Percentiles rank a stretch among this genome's conserved stretches.
phyloP scores from a whole-genome alignment of 1,140 invertebrate genomes.

The Bilobella aurantiaca region DNA sequence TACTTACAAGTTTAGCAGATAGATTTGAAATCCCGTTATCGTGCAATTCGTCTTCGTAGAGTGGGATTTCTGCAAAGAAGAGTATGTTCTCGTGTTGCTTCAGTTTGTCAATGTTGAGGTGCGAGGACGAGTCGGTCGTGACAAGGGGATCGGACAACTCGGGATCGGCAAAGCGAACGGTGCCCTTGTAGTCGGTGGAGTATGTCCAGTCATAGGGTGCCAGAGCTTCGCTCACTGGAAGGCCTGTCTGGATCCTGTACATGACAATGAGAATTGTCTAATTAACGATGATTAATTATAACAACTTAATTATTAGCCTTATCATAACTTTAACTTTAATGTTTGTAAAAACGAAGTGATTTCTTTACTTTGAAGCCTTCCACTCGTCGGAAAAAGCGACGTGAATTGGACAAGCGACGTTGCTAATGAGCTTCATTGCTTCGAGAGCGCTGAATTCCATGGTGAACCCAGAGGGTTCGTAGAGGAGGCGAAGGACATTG shows the following conservation, averaged over 20 bases:
- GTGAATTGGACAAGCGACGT: conserved; percentile 55
- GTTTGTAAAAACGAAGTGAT: too few relatives aligned
- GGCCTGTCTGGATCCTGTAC: conserved; percentile 47
- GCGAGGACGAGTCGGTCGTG: conserved; percentile 52
- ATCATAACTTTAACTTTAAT: too few relatives aligned
- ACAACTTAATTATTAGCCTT: conserved; percentile 11
- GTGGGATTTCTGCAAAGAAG: conserved; percentile 83
- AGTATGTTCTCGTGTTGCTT: conserved; percentile 82
- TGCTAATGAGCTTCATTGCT: conserved; percentile 68
- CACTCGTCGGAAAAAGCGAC: conserved; percentile 80
- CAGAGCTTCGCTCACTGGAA: conserved; percentile 59
- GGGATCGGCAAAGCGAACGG: conserved; percentile 48
- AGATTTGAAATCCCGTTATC: conserved; percentile 89
- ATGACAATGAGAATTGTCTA: too few relatives aligned
- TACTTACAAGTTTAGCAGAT: conserved; percentile 86
- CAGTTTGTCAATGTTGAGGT: conserved; percentile 81
- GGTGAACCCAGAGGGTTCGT: conserved; percentile 53
- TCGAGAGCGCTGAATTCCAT: conserved; percentile 84
- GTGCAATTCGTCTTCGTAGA: conserved; percentile 97
- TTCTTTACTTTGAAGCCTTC: conserved; percentile 62
- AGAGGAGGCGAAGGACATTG: conserved; percentile 60
- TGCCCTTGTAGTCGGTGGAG: conserved; percentile 84
- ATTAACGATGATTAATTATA: conserved; percentile 5
- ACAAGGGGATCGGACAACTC: conserved; percentile 41
- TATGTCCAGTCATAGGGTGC: conserved; percentile 98